Evolutionary conservation across 2,888 invertebrate species (phyloP).

Genomic region (Lymantria dispar): DNA sequence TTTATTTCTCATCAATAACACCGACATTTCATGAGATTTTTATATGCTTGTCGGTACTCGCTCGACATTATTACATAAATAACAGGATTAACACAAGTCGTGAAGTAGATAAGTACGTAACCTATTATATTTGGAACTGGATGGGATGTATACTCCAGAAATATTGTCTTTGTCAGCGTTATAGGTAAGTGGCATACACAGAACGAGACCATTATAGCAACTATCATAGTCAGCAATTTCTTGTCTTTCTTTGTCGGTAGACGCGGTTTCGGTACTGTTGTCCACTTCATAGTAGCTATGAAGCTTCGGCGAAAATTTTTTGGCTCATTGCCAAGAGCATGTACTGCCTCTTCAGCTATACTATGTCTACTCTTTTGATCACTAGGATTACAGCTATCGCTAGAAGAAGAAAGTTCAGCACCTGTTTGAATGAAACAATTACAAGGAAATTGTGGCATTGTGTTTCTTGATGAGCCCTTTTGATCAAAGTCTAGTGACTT

Average conservation of each 20-base stretch:
- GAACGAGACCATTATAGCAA: slow-evolving; percentile 94
- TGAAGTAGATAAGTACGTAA: slow-evolving; percentile 91
- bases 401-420: slow-evolving; percentile 50
- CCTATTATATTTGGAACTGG: slow-evolving; percentile 89
- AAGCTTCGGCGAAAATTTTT: slow-evolving; percentile 49
- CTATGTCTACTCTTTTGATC: slow-evolving; percentile 53
- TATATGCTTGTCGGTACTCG: slow-evolving; percentile 94
- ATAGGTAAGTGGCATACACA: slow-evolving; percentile 95
- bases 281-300: slow-evolving; percentile 55
- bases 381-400: slow-evolving; percentile 35
- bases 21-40: slow-evolving; percentile 85
- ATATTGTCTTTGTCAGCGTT: slow-evolving; percentile 90
- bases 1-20: slow-evolving; percentile 13
- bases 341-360: slow-evolving; percentile 39
- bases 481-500: slow-evolving; percentile 22
- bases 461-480: slow-evolving; percentile 30
- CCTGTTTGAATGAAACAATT: slow-evolving; percentile 39
- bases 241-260: slow-evolving; percentile 89
- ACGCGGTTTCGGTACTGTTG: slow-evolving; percentile 76
- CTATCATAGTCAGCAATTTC: slow-evolving; percentile 91
- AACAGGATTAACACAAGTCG: slow-evolving; percentile 94
- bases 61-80: slow-evolving; percentile 97
- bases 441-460: slow-evolving; percentile 18
- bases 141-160: slow-evolving; percentile 83
- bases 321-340: slow-evolving; percentile 39